Percentiles rank a stretch among this genome's conserved stretches.
These are phyloP conservation scores for Drosophila testacea DNA, from an alignment of 2,888 invertebrate genomes.

Conservation along the genomic window DNA sequence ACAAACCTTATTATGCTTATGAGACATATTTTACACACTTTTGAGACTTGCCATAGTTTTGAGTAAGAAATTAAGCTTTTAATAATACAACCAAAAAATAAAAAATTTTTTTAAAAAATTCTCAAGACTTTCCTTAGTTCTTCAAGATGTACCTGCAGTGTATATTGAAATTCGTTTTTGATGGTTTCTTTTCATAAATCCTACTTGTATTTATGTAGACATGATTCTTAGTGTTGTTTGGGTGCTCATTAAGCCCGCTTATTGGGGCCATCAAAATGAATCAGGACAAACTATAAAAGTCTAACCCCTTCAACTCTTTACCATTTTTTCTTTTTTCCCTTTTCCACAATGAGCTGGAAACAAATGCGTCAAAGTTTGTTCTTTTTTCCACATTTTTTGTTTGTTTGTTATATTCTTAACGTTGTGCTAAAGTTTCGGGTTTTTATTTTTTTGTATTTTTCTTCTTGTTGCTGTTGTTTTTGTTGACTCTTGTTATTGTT, in stretches of 20 bases:
- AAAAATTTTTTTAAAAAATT: too few species aligned
- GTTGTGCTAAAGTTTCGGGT: conserved; percentile 63
- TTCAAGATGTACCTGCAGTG: conserved; percentile 2
- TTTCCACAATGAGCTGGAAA: conserved; percentile 40
- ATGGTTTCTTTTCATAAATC: not conserved
- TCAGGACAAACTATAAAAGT: conserved; percentile 82
- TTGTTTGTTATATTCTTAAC: conserved; percentile 28
- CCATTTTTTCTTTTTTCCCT: not conserved
- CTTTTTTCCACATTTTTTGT: conserved; percentile 18
- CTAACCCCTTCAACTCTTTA: conserved; percentile 52
- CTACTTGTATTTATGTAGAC: not conserved
- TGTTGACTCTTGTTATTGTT: conserved; percentile 70
- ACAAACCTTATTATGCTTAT: too few species aligned
- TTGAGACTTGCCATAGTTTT: too few species aligned
- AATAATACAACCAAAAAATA: too few species aligned
- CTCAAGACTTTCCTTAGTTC: too few species aligned
- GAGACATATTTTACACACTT: too few species aligned
- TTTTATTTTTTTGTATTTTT: conserved; percentile 47
- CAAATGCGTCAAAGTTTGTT: conserved; percentile 58
- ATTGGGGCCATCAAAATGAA: conserved; percentile 81
- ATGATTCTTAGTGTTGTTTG: not conserved
- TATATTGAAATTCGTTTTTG: not conserved
- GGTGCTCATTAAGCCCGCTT: conserved; percentile 79
- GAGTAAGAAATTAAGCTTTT: too few species aligned
- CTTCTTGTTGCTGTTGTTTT: conserved; percentile 19